A percentile compares a stretch with the other conserved stretches of the same genome.
phyloP scores from a whole-genome alignment of 2,888 invertebrate species.

The Drepana falcataria region DNA sequence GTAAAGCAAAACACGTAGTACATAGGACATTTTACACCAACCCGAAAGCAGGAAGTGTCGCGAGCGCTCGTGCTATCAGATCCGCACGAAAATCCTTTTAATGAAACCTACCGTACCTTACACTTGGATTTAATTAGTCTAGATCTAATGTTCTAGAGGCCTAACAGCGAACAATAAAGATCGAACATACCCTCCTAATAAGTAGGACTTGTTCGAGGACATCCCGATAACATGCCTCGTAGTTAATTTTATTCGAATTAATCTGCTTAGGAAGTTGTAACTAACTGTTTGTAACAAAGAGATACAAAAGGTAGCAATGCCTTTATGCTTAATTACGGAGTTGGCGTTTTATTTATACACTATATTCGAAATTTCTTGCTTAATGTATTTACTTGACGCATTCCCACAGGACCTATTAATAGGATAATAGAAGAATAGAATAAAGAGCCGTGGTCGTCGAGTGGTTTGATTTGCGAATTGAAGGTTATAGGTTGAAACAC shows the following conservation, averaged over 20 bases:
- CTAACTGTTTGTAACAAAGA: not conserved
- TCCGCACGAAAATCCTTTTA: slow-evolving; percentile 72
- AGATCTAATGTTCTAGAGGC: slow-evolving; percentile 51
- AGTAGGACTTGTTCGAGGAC: slow-evolving; percentile 60
- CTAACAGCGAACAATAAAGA: slow-evolving; percentile 69
- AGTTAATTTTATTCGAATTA: slow-evolving; percentile 64
- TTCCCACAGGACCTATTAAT: too few relatives aligned
- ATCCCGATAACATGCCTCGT: slow-evolving; percentile 54
- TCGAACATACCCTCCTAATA: slow-evolving; percentile 67
- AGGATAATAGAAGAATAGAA: too few relatives aligned
- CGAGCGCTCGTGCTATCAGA: slow-evolving; percentile 50
- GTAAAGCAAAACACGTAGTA: not conserved
- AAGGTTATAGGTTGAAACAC: too few relatives aligned
- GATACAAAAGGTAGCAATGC: not conserved
- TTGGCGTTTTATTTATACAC: not conserved
- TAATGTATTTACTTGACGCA: too few relatives aligned
- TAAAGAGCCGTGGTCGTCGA: too few relatives aligned
- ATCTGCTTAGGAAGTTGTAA: slow-evolving; percentile 51
- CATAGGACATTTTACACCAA: slow-evolving; percentile 6
- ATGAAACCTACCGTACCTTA: slow-evolving; percentile 46
- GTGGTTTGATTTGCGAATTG: too few relatives aligned
- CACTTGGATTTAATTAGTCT: slow-evolving; percentile 63
- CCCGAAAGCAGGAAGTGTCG: slow-evolving; percentile 31
- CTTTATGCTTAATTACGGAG: slow-evolving; percentile 1
- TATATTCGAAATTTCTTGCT: too few relatives aligned